These are phyloP conservation scores for Sebastes diaconus DNA, from an alignment of 2,797 vertebrate species.

Conservation along the genomic window DNA sequence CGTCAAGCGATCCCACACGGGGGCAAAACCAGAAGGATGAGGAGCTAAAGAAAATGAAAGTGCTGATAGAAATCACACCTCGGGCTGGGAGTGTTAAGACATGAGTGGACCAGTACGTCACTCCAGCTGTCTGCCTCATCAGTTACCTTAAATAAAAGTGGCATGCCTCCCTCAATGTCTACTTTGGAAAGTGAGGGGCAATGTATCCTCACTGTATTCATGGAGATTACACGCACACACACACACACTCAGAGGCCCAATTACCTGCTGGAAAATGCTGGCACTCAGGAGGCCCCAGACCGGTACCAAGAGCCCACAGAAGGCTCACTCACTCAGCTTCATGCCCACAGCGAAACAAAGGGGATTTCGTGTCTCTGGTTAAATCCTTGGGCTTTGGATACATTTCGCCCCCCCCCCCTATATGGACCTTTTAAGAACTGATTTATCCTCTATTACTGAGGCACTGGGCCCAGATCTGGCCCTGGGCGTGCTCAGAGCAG, in stretches of 20 bases:
- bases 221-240: constrained; percentile 56
- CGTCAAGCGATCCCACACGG: neutral
- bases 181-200: constrained; percentile 22
- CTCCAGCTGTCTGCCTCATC: constrained; percentile 55
- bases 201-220: constrained; percentile 50
- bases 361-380: constrained; percentile 77
- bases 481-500: constrained; percentile 58
- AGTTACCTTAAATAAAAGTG: constrained; percentile 64
- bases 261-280: constrained; percentile 76
- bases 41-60: constrained; percentile 43
- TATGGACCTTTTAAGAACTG: constrained; percentile 77
- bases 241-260: constrained; percentile 53
- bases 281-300: constrained; percentile 58
- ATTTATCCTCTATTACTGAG: constrained; percentile 79
- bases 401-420: constrained; percentile 52
- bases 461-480: constrained; percentile 62
- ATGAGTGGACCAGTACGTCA: constrained; percentile 20
- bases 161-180: constrained; percentile 43
- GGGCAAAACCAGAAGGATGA: neutral
- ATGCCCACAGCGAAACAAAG: constrained; percentile 77
- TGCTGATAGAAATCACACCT: constrained; percentile 42
- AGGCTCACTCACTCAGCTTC: constrained; percentile 53
- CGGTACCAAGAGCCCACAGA: constrained; percentile 59
- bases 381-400: constrained; percentile 76
- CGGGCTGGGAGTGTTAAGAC: constrained; percentile 15